Evolutionary conservation across 2,888 invertebrate genomes (phyloP), one percentile per base, ranked within the genome.

Genomic region (Melieria omissa): DNA sequence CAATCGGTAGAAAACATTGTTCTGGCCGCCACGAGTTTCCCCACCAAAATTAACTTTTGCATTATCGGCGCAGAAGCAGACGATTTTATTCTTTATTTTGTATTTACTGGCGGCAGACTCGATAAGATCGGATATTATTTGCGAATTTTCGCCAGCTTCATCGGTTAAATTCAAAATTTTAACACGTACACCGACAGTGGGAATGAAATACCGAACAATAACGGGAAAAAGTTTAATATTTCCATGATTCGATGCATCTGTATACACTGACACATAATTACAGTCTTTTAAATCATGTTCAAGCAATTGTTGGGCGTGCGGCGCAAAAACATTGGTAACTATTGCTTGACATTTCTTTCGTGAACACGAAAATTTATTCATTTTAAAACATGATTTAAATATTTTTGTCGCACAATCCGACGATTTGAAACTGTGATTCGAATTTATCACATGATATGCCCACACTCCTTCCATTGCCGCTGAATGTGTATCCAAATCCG

Each of bases 1-100:
- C 52, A 74, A 61, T 67, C 54, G 54, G 63, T n/a, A 5, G 61
- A 29, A 74, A 10, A 73, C 71, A 45, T 74, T 74, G n/a, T 74
- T 76, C 54, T 72, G n/a, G 12, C 73, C 70, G 29, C 29, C 29
- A 45, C 66, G 62, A 29, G 65, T 69, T 58, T 65, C 63, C 57
- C 66, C 70, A 63, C 71, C 73, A 69, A 74, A 75, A 73, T 75
- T 74, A 41, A 62, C 63, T 63, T 74, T 47, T 52, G 69, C 74
- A 68, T 72, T 74, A 62, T 72, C 69, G 41, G 55, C 63, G 55
- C 69, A 52, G 49, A 65, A 73, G 47, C 49, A 54, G 55, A 70
- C 58, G 46, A 73, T 70, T 73, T 70, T 73, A 45, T 63, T 66
- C 46, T 29, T 45, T n/a, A 73, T 58, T 45, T 70, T 57, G 63